phyloP scores from a whole-genome alignment of 2,797 vertebrate species.

The Xerus rutilus region DNA sequence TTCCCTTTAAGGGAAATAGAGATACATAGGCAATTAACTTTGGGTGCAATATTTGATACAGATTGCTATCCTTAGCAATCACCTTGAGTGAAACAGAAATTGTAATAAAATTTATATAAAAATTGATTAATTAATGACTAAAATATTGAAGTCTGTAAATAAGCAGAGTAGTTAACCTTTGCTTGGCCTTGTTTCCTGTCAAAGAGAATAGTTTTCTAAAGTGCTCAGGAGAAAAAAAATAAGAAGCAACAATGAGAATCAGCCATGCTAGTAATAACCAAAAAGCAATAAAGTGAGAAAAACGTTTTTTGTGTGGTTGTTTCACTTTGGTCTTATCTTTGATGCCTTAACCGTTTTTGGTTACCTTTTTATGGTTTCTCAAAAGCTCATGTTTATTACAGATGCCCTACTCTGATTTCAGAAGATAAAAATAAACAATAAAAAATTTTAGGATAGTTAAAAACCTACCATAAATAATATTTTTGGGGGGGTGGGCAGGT shows the following conservation, averaged over 20 bases:
- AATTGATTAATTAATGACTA: neutral
- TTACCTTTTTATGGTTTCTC: slow-evolving; percentile 52
- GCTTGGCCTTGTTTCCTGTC: neutral
- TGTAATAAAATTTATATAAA: neutral
- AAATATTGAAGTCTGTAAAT: neutral
- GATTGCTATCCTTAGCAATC: neutral
- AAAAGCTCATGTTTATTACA: slow-evolving; percentile 66
- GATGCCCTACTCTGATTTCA: slow-evolving; percentile 58
- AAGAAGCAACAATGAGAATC: slow-evolving; percentile 72
- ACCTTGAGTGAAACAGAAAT: neutral
- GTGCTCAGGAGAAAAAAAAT: slow-evolving; percentile 65
- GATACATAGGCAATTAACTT: slow-evolving; percentile 39
- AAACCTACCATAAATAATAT: neutral
- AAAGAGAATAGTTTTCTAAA: slow-evolving; percentile 82
- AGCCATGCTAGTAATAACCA: slow-evolving; percentile 76
- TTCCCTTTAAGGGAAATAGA: neutral
- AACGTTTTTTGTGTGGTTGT: neutral
- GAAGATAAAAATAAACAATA: slow-evolving; percentile 46
- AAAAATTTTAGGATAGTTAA: neutral
- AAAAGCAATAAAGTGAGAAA: slow-evolving; percentile 80
- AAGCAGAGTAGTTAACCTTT: neutral
- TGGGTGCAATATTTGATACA: neutral
- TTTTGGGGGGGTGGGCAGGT: neutral
- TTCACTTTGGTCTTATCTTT: neutral
- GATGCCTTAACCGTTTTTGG: neutral